Conservation (phyloP, 2,888 invertebrate species). For the Pollenia angustigena region DNA sequence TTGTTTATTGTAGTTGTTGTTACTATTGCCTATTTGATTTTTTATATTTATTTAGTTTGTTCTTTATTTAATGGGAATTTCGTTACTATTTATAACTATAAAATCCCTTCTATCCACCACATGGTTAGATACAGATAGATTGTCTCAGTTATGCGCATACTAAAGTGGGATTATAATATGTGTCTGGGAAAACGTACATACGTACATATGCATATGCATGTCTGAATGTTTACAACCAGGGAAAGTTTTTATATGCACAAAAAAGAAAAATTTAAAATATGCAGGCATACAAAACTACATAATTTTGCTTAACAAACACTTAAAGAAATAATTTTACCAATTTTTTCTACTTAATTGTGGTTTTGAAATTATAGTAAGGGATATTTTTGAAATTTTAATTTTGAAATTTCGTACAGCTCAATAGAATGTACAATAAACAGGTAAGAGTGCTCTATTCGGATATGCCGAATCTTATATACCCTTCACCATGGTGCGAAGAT, state of each 20-base stretch:
- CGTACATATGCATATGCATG: constrained; percentile 18
- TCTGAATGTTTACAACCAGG: not conserved
- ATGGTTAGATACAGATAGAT: constrained; percentile 43
- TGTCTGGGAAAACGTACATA: constrained; percentile 50
- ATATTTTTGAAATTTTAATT: too few relatives aligned
- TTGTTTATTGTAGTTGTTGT: constrained; percentile 3
- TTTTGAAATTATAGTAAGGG: too few relatives aligned
- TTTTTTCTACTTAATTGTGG: too few relatives aligned
- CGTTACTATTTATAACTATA: constrained; percentile 59
- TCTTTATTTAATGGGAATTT: constrained; percentile 61
- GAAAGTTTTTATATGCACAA: too few relatives aligned
- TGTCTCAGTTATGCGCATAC: constrained; percentile 46
- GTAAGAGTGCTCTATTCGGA: too few relatives aligned
- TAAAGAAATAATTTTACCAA: too few relatives aligned
- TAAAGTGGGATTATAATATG: constrained; percentile 66
- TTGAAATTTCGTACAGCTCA: too few relatives aligned
- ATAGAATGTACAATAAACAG: too few relatives aligned
- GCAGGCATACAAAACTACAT: not conserved
- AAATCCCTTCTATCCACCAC: constrained; percentile 53
- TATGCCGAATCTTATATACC: too few relatives aligned
- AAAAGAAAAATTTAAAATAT: not conserved
- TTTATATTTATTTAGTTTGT: constrained; percentile 26
- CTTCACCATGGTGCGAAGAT: too few relatives aligned
- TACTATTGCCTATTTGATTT: constrained; percentile 17
- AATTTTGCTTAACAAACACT: too few relatives aligned